Percentiles rank a stretch among this genome's conserved stretches.
phyloP scores from a whole-genome alignment of 2,797 vertebrate species.

The Ambastaia sidthimunki region DNA sequence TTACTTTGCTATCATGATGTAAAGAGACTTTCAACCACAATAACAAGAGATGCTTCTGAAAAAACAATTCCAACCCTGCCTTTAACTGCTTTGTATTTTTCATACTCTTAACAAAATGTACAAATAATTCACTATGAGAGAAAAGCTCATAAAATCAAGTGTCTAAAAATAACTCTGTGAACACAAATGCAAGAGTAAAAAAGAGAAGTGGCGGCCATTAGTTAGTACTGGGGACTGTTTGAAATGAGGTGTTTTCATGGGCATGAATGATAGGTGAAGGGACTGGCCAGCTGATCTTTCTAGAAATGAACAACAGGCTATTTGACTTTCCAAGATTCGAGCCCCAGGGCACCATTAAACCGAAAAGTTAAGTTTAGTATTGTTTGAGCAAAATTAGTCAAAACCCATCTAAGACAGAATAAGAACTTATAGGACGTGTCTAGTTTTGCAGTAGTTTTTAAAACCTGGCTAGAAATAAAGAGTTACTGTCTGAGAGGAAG shows the following conservation, averaged over 20 bases:
- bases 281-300: slow-evolving; percentile 33
- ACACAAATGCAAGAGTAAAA: not conserved
- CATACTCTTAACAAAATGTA: too few relatives aligned
- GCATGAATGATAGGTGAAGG: not conserved
- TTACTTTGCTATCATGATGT: too few relatives aligned
- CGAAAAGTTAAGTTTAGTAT: not conserved
- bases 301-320: slow-evolving; percentile 17
- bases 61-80: too few relatives aligned
- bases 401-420: slow-evolving; percentile 5
- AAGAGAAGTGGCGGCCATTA: slow-evolving; percentile 7
- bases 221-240: not conserved
- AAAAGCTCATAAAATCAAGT: too few relatives aligned
- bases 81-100: too few relatives aligned
- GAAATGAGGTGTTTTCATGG: not conserved
- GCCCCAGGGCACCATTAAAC: not conserved
- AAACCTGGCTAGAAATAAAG: not conserved
- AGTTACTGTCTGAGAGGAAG: not conserved
- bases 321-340: slow-evolving; percentile 20
- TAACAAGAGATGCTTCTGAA: too few relatives aligned
- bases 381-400: slow-evolving; percentile 13
- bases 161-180: too few relatives aligned
- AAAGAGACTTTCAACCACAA: too few relatives aligned
- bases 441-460: too few relatives aligned
- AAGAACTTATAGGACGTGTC: not conserved
- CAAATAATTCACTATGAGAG: too few relatives aligned